Evolutionary conservation across 2,888 invertebrate genomes (phyloP).

Genomic region (Geotrupes spiniger): DNA sequence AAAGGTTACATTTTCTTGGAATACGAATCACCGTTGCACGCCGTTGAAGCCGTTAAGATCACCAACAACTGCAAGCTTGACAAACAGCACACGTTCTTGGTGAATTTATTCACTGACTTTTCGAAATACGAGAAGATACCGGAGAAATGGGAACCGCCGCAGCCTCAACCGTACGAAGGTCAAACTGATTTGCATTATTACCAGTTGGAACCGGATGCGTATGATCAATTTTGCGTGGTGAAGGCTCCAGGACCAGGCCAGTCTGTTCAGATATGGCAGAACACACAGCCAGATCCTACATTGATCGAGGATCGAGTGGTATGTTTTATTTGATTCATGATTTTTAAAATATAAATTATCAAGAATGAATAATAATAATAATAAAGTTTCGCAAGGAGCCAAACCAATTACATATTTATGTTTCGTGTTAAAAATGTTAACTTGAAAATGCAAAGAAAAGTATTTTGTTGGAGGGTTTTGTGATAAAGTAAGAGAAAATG

Average conservation of each 20-base stretch:
- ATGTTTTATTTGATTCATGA: background rate
- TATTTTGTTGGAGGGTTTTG: too few relatives aligned
- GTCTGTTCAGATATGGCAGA: constrained; percentile 79
- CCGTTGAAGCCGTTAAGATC: constrained; percentile 83
- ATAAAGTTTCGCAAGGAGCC: too few relatives aligned
- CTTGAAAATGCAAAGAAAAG: too few relatives aligned
- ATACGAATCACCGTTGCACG: constrained; percentile 78
- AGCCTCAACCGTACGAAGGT: constrained; percentile 84
- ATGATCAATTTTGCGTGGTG: constrained; percentile 92
- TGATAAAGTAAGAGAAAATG: too few relatives aligned
- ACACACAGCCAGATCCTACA: constrained; percentile 83
- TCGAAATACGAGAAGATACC: constrained; percentile 90
- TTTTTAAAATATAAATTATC: background rate
- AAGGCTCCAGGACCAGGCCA: constrained; percentile 77
- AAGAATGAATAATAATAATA: too few relatives aligned
- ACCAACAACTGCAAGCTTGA: constrained; percentile 93
- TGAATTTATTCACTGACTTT: constrained; percentile 94
- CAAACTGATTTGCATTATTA: constrained; percentile 92
- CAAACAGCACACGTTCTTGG: constrained; percentile 90
- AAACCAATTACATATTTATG: too few relatives aligned
- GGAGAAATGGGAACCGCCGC: constrained; percentile 90
- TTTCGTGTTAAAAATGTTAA: too few relatives aligned
- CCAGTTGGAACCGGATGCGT: constrained; percentile 90
- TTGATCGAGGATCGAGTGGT: constrained; percentile 79
- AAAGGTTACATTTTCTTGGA: constrained; percentile 94